Conservation (phyloP, 2,797 vertebrate species). For the Helicolenus hilgendorfi region DNA sequence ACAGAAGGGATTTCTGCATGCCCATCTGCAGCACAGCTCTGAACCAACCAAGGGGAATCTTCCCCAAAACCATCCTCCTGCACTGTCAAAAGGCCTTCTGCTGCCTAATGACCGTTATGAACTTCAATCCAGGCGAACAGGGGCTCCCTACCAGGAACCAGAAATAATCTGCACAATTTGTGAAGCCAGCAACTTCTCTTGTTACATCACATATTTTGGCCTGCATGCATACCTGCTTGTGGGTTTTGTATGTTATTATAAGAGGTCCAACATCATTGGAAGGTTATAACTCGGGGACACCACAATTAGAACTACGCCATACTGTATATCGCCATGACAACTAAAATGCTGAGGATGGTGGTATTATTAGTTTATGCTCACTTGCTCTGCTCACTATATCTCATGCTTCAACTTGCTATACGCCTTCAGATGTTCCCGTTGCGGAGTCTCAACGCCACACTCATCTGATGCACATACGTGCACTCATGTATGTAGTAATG, state of each 20-base stretch:
- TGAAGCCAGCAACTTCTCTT: conserved; percentile 9
- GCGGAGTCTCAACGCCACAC: conserved; percentile 24
- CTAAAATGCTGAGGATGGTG: conserved; percentile 65
- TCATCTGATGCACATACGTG: conserved; percentile 36
- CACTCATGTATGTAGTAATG: conserved; percentile 46
- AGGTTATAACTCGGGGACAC: conserved; percentile 38
- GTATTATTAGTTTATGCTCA: conserved; percentile 74
- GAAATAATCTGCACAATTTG: conserved; percentile 38
- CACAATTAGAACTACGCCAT: conserved; percentile 53
- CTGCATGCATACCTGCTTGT: background rate
- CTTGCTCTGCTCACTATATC: conserved; percentile 50
- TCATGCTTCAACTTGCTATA: conserved; percentile 65
- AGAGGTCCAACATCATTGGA: conserved; percentile 36
- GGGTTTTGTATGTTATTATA: background rate
- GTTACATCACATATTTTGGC: conserved; percentile 32
- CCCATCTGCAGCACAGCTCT: conserved; percentile 69
- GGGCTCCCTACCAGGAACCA: conserved; percentile 18
- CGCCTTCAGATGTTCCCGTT: conserved; percentile 74
- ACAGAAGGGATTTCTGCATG: conserved; percentile 61
- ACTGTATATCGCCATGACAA: conserved; percentile 72
- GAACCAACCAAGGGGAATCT: conserved; percentile 56
- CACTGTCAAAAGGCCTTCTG: conserved; percentile 66
- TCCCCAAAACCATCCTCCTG: conserved; percentile 42
- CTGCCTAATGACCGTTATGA: conserved; percentile 56
- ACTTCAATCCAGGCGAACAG: conserved; percentile 17